A percentile compares a stretch with the other conserved stretches of the same genome.
Conservation (phyloP, 2,888 invertebrate genomes). For the Drosophila longiperda region DNA sequence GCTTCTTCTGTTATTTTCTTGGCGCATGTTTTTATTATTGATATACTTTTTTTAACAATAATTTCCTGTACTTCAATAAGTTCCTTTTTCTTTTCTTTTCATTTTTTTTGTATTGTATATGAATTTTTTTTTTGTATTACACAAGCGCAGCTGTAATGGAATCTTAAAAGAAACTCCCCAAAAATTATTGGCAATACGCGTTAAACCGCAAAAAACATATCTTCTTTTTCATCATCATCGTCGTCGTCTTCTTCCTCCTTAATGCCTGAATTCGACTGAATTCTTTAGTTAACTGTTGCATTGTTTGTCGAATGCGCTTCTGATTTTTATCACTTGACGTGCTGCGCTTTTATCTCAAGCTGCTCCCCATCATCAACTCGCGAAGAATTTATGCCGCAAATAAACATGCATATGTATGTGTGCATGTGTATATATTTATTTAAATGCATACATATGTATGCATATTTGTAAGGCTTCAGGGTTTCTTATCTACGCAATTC, state of each 20-base stretch:
- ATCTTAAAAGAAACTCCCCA: slow-evolving; percentile 13
- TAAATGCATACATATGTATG: not conserved
- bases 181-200: slow-evolving; percentile 54
- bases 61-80: slow-evolving; percentile 25
- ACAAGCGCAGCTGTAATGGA: slow-evolving; percentile 30
- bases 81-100: slow-evolving; percentile 26
- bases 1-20: slow-evolving; percentile 14
- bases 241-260: not conserved
- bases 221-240: slow-evolving; percentile 11
- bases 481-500: slow-evolving; percentile 8
- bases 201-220: slow-evolving; percentile 19
- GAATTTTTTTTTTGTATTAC: slow-evolving; percentile 5
- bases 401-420: slow-evolving; percentile 1
- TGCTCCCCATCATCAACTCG: slow-evolving; percentile 42
- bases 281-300: slow-evolving; percentile 38
- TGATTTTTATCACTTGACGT: slow-evolving; percentile 70
- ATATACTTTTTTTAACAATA: slow-evolving; percentile 11
- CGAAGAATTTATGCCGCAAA: slow-evolving; percentile 21
- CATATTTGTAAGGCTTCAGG: slow-evolving; percentile 15
- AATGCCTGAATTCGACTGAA: slow-evolving; percentile 30
- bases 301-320: slow-evolving; percentile 55
- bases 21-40: slow-evolving; percentile 14
- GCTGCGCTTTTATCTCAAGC: slow-evolving; percentile 47
- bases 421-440: slow-evolving; percentile 3
- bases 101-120: slow-evolving; percentile 31